Evolutionary conservation across 2,113 vertebrate genomes (phyloP), one percentile per base, ranked within the genome.

Genomic region (Geothlypis trichas): DNA sequence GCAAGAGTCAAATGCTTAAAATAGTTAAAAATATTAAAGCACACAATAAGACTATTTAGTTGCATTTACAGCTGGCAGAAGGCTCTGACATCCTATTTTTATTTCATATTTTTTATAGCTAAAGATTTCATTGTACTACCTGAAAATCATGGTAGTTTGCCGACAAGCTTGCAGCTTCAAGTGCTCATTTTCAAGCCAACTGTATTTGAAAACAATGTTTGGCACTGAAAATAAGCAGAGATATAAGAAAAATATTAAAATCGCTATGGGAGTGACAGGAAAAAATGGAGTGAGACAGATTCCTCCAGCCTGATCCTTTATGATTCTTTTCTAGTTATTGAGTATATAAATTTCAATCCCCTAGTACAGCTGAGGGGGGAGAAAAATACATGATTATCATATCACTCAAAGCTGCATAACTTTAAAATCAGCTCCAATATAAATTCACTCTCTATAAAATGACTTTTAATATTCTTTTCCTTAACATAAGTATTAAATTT

Each of bases 171-270:
- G 66, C 89, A 90, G 82, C 90, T 95, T 92, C 84, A 89, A 80
- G 90, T 79, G 81, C 78, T 98, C 95, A 96, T 97, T 98, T 97
- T 92, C 96, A 94, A 96, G 91, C 92, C 89, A 96, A 94, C 97
- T 97, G 89, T 95, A 96, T 98, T 97, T 97, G 97, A 98, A 98
- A 99, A 98, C 98, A 97, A 97, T 97, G 95, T 97, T 98, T 97
- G 98, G 97, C 98, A 97, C 95, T 93, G 97, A 96, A 98, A 98
- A 98, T 97, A 97, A 98, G 95, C 93, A 96, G 97, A 98, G 97
- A 98, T 97, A 92, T 80, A 94, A 93, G 96, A 95, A 98, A 98
- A 98, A 98, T 98, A 98, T 98, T 98, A 98, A 98, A 99, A 98
- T 98, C 97, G 88, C 98, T 97, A 77, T 97, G 94, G 97, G 97